Evolutionary conservation across 2,888 invertebrate species (phyloP), one percentile per base, ranked within the genome.

Genomic region (Drosophila greeni): DNA sequence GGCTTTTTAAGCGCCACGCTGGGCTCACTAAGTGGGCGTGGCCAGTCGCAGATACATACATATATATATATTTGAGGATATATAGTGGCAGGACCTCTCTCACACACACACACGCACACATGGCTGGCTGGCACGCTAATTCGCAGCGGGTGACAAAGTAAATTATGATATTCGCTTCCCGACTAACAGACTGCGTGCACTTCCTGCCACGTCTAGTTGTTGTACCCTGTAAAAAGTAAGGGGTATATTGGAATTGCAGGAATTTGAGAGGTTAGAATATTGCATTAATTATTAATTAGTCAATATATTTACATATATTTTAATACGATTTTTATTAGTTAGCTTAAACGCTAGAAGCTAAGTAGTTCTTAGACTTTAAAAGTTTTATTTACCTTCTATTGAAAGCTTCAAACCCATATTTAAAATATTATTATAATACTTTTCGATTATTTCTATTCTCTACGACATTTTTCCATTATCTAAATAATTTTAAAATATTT

Each of bases 121-220:
- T 62, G 61, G 61, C 52, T 65, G 42, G 62, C 52, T 65, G 53
- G 62, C 55, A 53, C 59, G 84, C 85, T 82, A 85, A 82, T 85
- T 82, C 82, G 73, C 82, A 83, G 84, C 84, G 82, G 85, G 82
- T 83, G 85, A 84, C 84, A 80, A 75, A 83, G 82, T 82, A 82
- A 82, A 82, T 85, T 82, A 82, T 82, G 85, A 82, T 85, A 82
- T 85, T 82, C 83, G 85, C 64, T 75, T 82, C 69, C 85, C 82
- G 78, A 65, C 81, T 82, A 82, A 72, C 83, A 84, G 81, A 80
- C 85, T 84, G 81, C 85, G 75, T 84, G 77, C 71, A 83, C 76
- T 84, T 84, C 83, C 85, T 51, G 54, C 66, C 59, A 52, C 31
- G 59, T 67, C 53, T 61, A 69, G 60, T 45, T 57, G 60, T 45